These are phyloP conservation scores for Geophilus truncorum DNA, from an alignment of 2,888 invertebrate genomes.

Conservation along the genomic window DNA sequence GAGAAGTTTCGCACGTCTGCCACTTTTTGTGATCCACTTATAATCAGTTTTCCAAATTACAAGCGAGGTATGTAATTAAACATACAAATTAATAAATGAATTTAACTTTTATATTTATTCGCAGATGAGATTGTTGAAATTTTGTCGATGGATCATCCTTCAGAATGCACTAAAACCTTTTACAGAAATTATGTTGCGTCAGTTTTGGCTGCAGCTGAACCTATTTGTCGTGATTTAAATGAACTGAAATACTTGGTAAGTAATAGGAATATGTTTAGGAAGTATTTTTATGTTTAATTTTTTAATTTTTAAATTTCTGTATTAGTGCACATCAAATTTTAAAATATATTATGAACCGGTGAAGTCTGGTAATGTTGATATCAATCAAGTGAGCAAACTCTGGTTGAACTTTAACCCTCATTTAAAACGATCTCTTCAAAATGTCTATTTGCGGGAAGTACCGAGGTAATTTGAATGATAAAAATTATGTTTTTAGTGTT, in stretches of 20 bases:
- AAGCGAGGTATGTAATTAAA: conserved; percentile 54
- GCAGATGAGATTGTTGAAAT: conserved; percentile 56
- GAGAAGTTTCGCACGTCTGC: conserved; percentile 71
- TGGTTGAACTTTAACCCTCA: conserved; percentile 76
- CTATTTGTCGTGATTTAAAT: conserved; percentile 75
- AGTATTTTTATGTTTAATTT: background rate
- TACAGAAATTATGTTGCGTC: conserved; percentile 74
- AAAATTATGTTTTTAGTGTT: background rate
- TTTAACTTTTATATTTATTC: conserved; percentile 37
- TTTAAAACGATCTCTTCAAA: conserved; percentile 66
- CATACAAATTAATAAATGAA: background rate
- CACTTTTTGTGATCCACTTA: conserved; percentile 65
- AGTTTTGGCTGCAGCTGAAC: conserved; percentile 54
- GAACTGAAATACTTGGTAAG: conserved; percentile 75
- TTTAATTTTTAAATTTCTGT: background rate
- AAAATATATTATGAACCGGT: conserved; percentile 74
- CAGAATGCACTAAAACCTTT: conserved; percentile 50
- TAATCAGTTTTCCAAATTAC: conserved; percentile 74
- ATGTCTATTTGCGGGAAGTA: conserved; percentile 61
- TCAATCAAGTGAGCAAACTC: conserved; percentile 62
- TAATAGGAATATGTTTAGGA: no score
- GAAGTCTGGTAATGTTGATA: conserved; percentile 58
- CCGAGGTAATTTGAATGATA: background rate
- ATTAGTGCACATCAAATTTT: conserved; percentile 54
- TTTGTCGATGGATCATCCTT: conserved; percentile 45